Evolutionary conservation across 2,797 vertebrate species (phyloP), one percentile per base, ranked within the genome.

Genomic region (Silurus aristotelis): DNA sequence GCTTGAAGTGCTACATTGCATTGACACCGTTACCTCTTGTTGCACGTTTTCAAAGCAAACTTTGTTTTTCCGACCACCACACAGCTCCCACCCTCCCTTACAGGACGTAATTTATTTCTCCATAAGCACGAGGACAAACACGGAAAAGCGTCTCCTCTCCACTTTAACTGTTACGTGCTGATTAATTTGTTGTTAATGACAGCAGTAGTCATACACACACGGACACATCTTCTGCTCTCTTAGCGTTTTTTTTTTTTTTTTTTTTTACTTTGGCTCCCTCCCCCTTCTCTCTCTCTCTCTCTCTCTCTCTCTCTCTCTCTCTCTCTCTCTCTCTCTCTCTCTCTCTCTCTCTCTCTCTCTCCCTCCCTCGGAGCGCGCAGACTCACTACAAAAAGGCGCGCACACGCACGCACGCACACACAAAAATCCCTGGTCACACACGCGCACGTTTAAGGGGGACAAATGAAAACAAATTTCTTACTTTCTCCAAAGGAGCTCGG

Each of bases 171-270:
- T 90, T 91, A 95, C 89, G 83, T 93, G 95, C 93, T 94, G 92
- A 93, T 95, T 94, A 94, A 95, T 95, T 93, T 95, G 93, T 93
- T 92, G 90, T 92, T 94, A 92, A 91, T 93, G 94, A 95, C 91
- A 95, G 93, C 89, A 90, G 91, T 88, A 91, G 76, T 87, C 66
- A 46, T 87, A 88, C 87, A 87, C 88, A 89, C 89, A 84, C 76
- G 80, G 88, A 85, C 83, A 92, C 88, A 89, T 92, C 92, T 91
- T 92, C 92, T 92, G 90, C 86, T 88, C 70, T 87, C 80, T 73
- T 90, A 85, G 68, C 25, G 75, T 77, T 58, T 58, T 19, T 56
- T 75, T 27, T 66, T 78, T 55, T 55, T 68, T 70, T 46, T 91
- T 93, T 91, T 93, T 31, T 14, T 55, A 80, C 91, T 91, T 84